Evolutionary conservation across 1,140 invertebrate genomes (phyloP).

Genomic region (Drosophila watanabei): DNA sequence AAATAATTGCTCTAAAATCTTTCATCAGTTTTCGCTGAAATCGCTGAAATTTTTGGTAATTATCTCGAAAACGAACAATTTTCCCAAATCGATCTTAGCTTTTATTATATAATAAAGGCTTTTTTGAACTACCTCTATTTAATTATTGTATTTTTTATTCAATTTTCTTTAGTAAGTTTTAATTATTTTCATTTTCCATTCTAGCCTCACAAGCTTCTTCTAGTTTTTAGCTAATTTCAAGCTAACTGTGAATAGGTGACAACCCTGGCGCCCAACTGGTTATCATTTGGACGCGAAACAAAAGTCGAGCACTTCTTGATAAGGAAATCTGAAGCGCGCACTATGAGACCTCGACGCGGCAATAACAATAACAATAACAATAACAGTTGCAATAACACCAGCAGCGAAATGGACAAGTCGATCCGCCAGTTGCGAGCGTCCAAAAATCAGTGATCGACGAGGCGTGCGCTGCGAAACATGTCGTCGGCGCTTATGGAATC

Average conservation of each 20-base stretch:
- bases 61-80: too few species aligned
- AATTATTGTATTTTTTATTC: too few species aligned
- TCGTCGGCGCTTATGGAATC: slow-evolving; percentile 24
- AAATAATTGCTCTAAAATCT: too few species aligned
- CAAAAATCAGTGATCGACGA: slow-evolving; percentile 48
- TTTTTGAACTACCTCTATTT: too few species aligned
- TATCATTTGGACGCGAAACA: slow-evolving; percentile 41
- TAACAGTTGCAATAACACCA: slow-evolving; percentile 18
- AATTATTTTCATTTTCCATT: too few species aligned
- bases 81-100: too few species aligned
- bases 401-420: slow-evolving; percentile 56
- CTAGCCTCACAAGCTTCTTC: not conserved
- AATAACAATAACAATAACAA: slow-evolving; percentile 24
- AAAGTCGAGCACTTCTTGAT: slow-evolving; percentile 66
- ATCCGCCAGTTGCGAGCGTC: slow-evolving; percentile 40
- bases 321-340: slow-evolving; percentile 50
- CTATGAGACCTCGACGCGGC: slow-evolving; percentile 45
- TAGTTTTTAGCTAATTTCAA: not conserved
- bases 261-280: slow-evolving; percentile 18
- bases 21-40: too few species aligned
- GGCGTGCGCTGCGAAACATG: slow-evolving; percentile 55
- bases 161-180: too few species aligned
- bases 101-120: too few species aligned
- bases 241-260: not conserved
- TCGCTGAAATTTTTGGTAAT: too few species aligned